A percentile compares a stretch with the other conserved stretches of the same genome.
phyloP scores from a whole-genome alignment of 2,888 invertebrate genomes.

The Stenolophus ochropezus region DNA sequence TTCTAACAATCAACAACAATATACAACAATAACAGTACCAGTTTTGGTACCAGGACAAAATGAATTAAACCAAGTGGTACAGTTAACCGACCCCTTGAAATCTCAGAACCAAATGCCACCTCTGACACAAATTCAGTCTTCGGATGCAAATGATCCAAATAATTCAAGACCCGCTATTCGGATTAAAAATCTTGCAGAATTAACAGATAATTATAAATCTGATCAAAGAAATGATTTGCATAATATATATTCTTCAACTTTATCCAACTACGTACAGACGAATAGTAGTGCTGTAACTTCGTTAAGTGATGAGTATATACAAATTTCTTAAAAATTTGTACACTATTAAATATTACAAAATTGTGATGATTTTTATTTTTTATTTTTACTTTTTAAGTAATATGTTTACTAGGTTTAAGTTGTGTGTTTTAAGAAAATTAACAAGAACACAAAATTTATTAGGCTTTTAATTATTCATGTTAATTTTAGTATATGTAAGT shows the following conservation, averaged over 20 bases:
- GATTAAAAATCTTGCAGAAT: slow-evolving; percentile 31
- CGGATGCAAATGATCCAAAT: too few relatives aligned
- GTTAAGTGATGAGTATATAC: slow-evolving; percentile 15
- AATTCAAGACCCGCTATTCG: slow-evolving; percentile 5
- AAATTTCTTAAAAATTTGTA: slow-evolving; percentile 9
- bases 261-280: slow-evolving; percentile 11
- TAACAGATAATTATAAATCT: background rate
- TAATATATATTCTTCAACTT: slow-evolving; percentile 9
- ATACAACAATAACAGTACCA: background rate
- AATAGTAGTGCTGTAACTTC: background rate
- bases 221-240: slow-evolving; percentile 23
- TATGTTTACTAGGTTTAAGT: background rate
- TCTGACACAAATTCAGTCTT: too few relatives aligned
- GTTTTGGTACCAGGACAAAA: background rate
- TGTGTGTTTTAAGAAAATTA: too few relatives aligned
- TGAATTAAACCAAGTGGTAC: background rate
- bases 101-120: background rate
- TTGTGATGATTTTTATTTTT: background rate
- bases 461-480: background rate
- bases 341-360: background rate
- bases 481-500: background rate
- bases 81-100: background rate
- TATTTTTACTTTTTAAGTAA: background rate
- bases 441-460: background rate
- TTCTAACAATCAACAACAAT: background rate